Evolutionary conservation across 2,888 invertebrate species (phyloP), one percentile per base, ranked within the genome.

Genomic region (Nomada ruficornis): DNA sequence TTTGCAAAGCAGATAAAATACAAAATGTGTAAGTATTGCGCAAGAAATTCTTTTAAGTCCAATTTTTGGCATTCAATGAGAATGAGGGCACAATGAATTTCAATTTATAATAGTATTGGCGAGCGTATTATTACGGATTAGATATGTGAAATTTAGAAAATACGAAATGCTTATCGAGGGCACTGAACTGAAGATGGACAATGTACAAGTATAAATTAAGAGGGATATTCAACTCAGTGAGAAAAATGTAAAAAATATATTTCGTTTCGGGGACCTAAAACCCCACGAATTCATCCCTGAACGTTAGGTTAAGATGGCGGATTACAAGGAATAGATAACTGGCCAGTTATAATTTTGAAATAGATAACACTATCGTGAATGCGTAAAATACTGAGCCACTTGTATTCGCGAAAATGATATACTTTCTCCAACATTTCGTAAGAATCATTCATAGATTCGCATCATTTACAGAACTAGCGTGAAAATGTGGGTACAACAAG

Each of bases 401-500:
- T 64, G 50, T 69, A 80, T 77, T 62, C 67, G 73, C 47, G 69
- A 64, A 65, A 77, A 85, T 85, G 80, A 81, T 54, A 82, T 76
- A 64, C 73, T 79, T 77, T 59, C 64, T 62, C 47, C 68, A 70
- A 74, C 59, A 73, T 70, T 82, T 63, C 52, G 23, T 13, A 59
- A 36, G 54, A 74, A 79, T 64, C 42, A 60, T 76, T 64, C 63
- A 64, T 60, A 80, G 64, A 83, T 83, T 78, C 74, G 62, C 80
- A 78, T 68, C 63, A 76, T 62, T 84, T 76, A 70, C 26, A 69
- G 70, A 64, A 79, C 55, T 76, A 78, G 54, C 77, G 74, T 73
- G 85, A 83, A 88, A 89, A 90, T 88, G 73, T 82, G 86, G 85
- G 75, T 84, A 88, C 82, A 86, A 89, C 84, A 88, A 89, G 88